Evolutionary conservation across 2,797 vertebrate genomes (phyloP).

Genomic region (Notolabrus celidotus): DNA sequence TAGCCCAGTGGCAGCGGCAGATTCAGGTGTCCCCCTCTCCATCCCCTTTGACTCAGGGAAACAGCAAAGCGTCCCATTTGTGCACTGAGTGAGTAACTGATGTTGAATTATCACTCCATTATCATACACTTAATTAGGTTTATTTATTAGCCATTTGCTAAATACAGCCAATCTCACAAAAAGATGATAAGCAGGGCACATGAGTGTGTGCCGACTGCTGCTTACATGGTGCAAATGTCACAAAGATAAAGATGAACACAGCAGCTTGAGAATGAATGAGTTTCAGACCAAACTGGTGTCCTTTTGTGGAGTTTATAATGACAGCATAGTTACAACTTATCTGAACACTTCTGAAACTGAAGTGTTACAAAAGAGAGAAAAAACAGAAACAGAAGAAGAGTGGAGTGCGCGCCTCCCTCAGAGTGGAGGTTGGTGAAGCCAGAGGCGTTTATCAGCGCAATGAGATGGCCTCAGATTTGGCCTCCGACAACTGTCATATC

Average conservation of each 20-base stretch:
- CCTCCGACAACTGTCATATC: conserved; percentile 73
- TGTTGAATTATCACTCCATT: conserved; percentile 70
- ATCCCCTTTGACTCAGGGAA: conserved; percentile 38
- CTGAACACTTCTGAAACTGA: conserved; percentile 50
- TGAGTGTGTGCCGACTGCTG: conserved; percentile 37
- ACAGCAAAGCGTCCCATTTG: conserved; percentile 53
- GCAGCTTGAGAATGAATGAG: conserved; percentile 35
- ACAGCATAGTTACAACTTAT: conserved; percentile 42
- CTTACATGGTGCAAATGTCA: conserved; percentile 46
- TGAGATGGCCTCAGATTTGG: conserved; percentile 75
- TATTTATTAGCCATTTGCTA: conserved; percentile 77
- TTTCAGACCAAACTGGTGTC: conserved; percentile 29
- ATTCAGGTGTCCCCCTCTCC: conserved; percentile 59
- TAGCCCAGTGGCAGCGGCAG: conserved; percentile 57
- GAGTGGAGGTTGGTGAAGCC: conserved; percentile 72
- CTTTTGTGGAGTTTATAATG: conserved; percentile 34
- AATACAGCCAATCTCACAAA: conserved; percentile 44
- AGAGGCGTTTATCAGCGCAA: conserved; percentile 76
- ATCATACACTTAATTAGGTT: conserved; percentile 75
- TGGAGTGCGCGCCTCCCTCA: conserved; percentile 33
- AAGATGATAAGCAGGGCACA: conserved; percentile 47
- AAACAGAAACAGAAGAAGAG: conserved; percentile 17
- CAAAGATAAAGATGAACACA: conserved; percentile 55
- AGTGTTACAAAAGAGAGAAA: conserved; percentile 33
- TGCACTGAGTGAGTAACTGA: conserved; percentile 68